Evolutionary conservation across 2,113 vertebrate species (phyloP).

Genomic region (Eudyptes chrysolophus): DNA sequence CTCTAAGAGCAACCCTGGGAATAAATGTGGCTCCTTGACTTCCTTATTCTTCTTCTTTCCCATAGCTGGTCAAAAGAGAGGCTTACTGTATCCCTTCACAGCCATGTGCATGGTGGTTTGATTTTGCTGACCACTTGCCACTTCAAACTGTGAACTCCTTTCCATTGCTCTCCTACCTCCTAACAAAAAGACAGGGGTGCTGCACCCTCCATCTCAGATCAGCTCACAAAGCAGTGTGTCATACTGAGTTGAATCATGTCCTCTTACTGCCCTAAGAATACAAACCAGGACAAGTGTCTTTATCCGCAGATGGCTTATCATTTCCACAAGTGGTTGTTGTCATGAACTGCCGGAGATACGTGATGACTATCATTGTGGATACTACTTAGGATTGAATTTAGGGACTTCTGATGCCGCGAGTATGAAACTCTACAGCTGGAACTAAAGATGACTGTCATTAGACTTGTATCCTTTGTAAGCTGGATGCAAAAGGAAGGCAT

Average conservation of each 20-base stretch:
- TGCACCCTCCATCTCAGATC: background rate
- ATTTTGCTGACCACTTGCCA: background rate
- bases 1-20: background rate
- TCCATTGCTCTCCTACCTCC: background rate
- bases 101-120: background rate
- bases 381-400: background rate
- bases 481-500: background rate
- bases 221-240: background rate
- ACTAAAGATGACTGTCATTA: background rate
- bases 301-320: rapidly evolving
- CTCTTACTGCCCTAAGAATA: background rate
- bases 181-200: background rate
- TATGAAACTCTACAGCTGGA: background rate
- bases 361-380: background rate
- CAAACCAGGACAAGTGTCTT: background rate
- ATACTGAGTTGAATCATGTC: background rate
- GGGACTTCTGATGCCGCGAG: background rate
- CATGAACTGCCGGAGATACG: rapidly evolving
- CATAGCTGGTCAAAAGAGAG: background rate
- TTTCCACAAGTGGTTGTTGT: background rate
- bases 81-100: background rate
- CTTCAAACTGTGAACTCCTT: background rate
- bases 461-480: background rate
- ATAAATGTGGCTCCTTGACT: background rate
- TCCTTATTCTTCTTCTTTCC: background rate